A percentile compares a stretch with the other conserved stretches of the same genome.
Evolutionary conservation across 1,140 invertebrate genomes (phyloP).

Genomic region (Campoletis sonorensis): DNA sequence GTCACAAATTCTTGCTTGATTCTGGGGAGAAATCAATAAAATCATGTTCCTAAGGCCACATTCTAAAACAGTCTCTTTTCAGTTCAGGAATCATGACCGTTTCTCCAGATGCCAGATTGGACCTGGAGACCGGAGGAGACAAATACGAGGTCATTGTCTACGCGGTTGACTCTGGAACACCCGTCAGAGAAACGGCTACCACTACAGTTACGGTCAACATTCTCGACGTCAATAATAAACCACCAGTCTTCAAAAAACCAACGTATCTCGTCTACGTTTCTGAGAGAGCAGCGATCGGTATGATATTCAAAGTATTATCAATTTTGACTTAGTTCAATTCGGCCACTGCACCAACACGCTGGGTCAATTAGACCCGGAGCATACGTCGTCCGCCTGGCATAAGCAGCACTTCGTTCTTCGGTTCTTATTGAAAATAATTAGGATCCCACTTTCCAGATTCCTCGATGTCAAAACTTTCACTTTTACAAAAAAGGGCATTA

Average conservation of each 20-base stretch:
- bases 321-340: too few relatives aligned
- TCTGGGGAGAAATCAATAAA: neutral
- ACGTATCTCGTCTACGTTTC: constrained; percentile 84
- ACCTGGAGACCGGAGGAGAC: constrained; percentile 82
- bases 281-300: constrained; percentile 81
- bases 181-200: constrained; percentile 86
- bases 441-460: too few relatives aligned
- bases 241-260: constrained; percentile 84
- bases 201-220: constrained; percentile 85
- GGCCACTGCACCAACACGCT: too few relatives aligned
- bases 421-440: too few relatives aligned
- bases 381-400: too few relatives aligned
- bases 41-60: neutral
- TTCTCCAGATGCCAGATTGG: constrained; percentile 84
- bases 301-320: too few relatives aligned
- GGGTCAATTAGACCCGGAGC: too few relatives aligned
- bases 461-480: too few relatives aligned
- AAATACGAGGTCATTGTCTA: constrained; percentile 85
- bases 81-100: constrained; percentile 85
- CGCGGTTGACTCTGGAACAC: constrained; percentile 84
- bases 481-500: too few relatives aligned
- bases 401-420: too few relatives aligned
- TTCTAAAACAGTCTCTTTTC: constrained; percentile 54
- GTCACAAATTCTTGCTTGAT: constrained; percentile 8
- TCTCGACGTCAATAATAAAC: constrained; percentile 89